Conservation (phyloP, 2,888 invertebrate genomes). For the Metopia argyrocephala region DNA sequence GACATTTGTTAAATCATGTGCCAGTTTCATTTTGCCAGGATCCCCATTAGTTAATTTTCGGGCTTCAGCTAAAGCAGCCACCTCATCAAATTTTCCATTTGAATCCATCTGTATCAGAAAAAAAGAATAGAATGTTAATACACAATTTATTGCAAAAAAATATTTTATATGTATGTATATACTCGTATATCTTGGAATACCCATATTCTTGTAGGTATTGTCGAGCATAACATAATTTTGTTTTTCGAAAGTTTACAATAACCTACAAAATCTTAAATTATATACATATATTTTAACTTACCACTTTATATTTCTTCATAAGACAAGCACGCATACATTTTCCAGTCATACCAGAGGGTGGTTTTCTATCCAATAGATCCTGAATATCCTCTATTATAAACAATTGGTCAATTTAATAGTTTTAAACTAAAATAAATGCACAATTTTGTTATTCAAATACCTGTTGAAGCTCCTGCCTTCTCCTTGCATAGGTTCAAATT, state of each 20-base stretch:
- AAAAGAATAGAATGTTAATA: not conserved
- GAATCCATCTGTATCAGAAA: slow-evolving; percentile 7
- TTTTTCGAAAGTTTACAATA: too few relatives aligned
- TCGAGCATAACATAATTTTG: too few relatives aligned
- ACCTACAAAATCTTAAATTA: not conserved
- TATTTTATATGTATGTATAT: too few relatives aligned
- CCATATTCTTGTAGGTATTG: too few relatives aligned
- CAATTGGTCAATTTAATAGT: too few relatives aligned
- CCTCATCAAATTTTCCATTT: slow-evolving; percentile 9
- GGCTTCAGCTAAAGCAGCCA: not conserved
- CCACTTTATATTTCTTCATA: slow-evolving; percentile 26
- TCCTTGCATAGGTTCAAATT: not conserved
- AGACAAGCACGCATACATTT: slow-evolving; percentile 26
- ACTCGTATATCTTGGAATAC: too few relatives aligned
- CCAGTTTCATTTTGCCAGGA: slow-evolving; percentile 2
- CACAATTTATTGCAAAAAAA: too few relatives aligned
- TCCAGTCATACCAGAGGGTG: not conserved
- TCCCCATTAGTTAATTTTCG: not conserved
- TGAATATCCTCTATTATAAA: slow-evolving; percentile 12
- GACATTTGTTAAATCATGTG: not conserved
- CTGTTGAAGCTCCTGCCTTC: not conserved
- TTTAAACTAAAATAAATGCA: not conserved
- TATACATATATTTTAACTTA: not conserved
- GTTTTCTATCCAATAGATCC: slow-evolving; percentile 2
- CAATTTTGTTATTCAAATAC: not conserved